A percentile compares a stretch with the other conserved stretches of the same genome.
Conservation (phyloP, 2,113 vertebrate species). For the Barbus barbus region DNA sequence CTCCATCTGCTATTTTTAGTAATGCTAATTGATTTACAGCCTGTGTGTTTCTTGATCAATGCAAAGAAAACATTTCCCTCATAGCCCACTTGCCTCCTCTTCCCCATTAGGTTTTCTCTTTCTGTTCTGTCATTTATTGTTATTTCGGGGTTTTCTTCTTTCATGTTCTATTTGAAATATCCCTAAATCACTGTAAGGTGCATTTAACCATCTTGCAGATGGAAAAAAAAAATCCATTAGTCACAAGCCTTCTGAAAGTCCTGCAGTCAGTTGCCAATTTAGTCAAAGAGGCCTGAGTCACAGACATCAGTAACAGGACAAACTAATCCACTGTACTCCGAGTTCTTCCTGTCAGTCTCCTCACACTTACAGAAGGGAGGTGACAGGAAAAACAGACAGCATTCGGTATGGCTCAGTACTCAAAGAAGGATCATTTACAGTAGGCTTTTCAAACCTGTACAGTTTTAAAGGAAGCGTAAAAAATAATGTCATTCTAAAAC, state of each 20-base stretch:
- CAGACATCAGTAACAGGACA: background rate
- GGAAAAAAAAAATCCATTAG: background rate
- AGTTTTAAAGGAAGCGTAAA: background rate
- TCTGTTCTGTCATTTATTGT: background rate
- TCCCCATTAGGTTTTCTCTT: background rate
- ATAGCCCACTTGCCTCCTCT: background rate
- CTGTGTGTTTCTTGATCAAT: constrained; percentile 39
- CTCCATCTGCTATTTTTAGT: constrained; percentile 45
- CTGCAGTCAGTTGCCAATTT: constrained; percentile 14
- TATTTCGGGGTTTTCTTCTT: background rate
- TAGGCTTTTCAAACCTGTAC: background rate
- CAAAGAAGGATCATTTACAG: background rate
- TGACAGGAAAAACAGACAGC: background rate
- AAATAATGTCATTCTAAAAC: too few relatives aligned
- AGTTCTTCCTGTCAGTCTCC: background rate
- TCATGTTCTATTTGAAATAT: background rate
- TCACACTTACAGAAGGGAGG: background rate
- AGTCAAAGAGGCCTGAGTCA: background rate
- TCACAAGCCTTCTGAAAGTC: too few relatives aligned
- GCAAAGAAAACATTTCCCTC: constrained; percentile 10
- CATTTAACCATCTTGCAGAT: background rate
- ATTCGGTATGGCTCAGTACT: background rate
- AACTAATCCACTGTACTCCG: background rate
- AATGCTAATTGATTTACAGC: constrained; percentile 45
- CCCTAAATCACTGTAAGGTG: background rate